These are phyloP conservation scores for Aradophagus sp. DNA, from an alignment of 1,140 invertebrate genomes.

Conservation along the genomic window DNA sequence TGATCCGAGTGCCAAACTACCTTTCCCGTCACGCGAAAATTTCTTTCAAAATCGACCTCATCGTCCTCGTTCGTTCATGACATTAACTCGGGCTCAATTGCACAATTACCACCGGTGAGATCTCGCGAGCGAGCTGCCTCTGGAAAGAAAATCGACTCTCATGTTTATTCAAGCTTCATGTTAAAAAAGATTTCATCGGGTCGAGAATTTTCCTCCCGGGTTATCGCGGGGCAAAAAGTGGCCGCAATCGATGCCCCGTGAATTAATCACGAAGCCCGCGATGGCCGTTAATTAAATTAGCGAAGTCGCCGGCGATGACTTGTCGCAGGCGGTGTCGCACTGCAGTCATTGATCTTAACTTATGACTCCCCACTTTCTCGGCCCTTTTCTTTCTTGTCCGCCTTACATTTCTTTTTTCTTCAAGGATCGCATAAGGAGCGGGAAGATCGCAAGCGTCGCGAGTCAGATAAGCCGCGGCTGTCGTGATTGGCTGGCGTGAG, in stretches of 20 bases:
- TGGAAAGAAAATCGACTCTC: constrained; percentile 10
- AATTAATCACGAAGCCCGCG: not conserved
- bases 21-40: too few relatives aligned
- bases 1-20: too few relatives aligned
- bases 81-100: constrained; percentile 2
- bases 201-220: constrained; percentile 5
- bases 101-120: constrained; percentile 4
- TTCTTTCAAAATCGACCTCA: too few relatives aligned
- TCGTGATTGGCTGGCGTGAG: constrained; percentile 56
- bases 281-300: not conserved
- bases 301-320: not conserved
- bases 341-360: constrained; percentile 27
- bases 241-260: constrained; percentile 2
- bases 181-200: constrained; percentile 30
- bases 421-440: constrained; percentile 54
- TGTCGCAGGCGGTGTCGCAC: constrained; percentile 23
- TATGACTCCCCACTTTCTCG: too few relatives aligned
- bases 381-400: too few relatives aligned
- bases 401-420: too few relatives aligned
- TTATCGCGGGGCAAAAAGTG: constrained; percentile 12
- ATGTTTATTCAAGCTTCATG: constrained; percentile 30
- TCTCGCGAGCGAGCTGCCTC: too few relatives aligned
- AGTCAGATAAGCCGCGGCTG: constrained; percentile 57
- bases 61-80: too few relatives aligned
- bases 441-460: constrained; percentile 49